These are phyloP conservation scores for Siniperca scherzeri DNA, from an alignment of 2,797 vertebrate genomes.

Conservation along the genomic window DNA sequence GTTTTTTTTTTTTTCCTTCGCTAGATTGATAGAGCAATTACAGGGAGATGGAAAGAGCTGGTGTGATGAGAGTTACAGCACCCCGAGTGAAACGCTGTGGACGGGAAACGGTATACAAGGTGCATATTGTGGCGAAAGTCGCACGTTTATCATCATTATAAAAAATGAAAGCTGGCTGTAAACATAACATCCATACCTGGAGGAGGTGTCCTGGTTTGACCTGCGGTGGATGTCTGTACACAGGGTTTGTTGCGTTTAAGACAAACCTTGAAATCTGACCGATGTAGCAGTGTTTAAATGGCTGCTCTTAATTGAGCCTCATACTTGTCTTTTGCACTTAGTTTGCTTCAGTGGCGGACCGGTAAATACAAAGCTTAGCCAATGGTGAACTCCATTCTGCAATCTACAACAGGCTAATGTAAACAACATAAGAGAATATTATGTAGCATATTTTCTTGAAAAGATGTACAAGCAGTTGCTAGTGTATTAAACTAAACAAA, in stretches of 20 bases:
- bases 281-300: too few species aligned
- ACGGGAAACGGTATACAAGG: conserved; percentile 7
- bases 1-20: background rate
- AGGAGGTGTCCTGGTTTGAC: conserved; percentile 21
- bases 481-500: too few species aligned
- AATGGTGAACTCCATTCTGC: background rate
- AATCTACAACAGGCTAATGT: background rate
- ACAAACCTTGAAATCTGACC: background rate
- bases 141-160: conserved; percentile 32
- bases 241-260: background rate
- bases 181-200: background rate
- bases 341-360: background rate
- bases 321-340: background rate
- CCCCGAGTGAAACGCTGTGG: conserved; percentile 33
- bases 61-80: conserved; percentile 46
- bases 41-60: conserved; percentile 57
- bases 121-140: conserved; percentile 21
- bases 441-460: background rate
- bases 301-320: background rate
- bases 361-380: background rate
- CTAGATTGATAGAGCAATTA: conserved; percentile 73
- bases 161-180: conserved; percentile 29
- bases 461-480: background rate
- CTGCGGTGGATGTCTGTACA: background rate
- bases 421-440: background rate